Evolutionary conservation across 37 sponge, comb jelly and placozoan genomes (phyloP).

Genomic region (Amphimedon queenslandica): DNA sequence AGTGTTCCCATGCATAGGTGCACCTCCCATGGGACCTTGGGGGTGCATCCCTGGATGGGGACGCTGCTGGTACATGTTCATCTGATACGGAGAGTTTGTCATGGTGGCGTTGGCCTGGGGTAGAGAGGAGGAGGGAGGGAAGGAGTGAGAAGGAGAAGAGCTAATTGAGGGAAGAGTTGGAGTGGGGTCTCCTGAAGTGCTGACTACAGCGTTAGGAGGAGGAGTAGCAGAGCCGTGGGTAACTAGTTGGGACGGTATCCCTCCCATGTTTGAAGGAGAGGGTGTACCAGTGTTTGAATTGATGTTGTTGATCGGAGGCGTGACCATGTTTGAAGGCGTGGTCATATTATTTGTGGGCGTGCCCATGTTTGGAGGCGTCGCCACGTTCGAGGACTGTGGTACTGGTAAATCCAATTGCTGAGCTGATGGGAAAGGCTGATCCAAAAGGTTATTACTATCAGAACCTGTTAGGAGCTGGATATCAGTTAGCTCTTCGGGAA

Average conservation of each 20-base stretch:
- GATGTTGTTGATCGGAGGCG: background rate
- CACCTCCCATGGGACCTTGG: background rate
- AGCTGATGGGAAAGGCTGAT: too few species aligned
- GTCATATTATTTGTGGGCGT: too few species aligned
- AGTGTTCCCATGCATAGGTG: too few species aligned
- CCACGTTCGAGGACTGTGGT: too few species aligned
- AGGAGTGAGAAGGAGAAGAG: slow-evolving; percentile 25
- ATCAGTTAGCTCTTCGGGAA: too few species aligned
- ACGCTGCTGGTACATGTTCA: too few species aligned
- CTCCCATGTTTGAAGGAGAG: background rate
- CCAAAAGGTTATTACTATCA: too few species aligned
- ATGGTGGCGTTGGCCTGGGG: background rate
- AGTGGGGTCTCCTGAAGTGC: slow-evolving; percentile 68
- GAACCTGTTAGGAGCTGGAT: too few species aligned
- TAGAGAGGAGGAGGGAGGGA: background rate
- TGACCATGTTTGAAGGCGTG: background rate
- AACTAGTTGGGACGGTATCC: background rate
- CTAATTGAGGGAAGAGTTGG: slow-evolving; percentile 54
- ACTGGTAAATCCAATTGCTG: too few species aligned
- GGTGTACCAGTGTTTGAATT: background rate
- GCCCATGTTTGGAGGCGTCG: too few species aligned
- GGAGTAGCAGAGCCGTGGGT: background rate
- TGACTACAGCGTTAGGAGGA: slow-evolving; percentile 19
- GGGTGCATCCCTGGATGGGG: background rate
- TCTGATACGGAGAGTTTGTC: background rate